Percentiles rank a stretch among this genome's conserved stretches.
Evolutionary conservation across 2,888 invertebrate species (phyloP).

Genomic region (Malthinus seriepunctatus): DNA sequence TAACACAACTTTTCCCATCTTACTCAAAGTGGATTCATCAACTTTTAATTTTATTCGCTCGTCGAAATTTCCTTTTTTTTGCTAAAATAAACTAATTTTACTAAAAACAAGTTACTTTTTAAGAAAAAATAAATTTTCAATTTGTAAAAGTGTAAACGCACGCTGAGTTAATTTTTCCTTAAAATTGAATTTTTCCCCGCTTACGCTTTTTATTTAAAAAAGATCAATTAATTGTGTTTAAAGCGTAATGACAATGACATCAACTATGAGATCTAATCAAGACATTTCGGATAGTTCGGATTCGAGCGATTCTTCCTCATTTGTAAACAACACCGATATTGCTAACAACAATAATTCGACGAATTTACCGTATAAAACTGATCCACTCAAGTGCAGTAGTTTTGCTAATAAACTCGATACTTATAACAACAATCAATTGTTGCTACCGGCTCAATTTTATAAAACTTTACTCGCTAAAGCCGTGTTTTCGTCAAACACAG

Average conservation of each 20-base stretch:
- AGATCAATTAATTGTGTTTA: not conserved
- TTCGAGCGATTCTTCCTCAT: slow-evolving; percentile 50
- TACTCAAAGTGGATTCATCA: too few species aligned
- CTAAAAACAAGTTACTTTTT: too few species aligned
- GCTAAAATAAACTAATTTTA: too few species aligned
- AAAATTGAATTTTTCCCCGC: not conserved
- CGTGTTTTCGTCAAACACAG: slow-evolving; percentile 59
- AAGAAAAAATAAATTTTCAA: too few species aligned
- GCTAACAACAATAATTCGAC: slow-evolving; percentile 18
- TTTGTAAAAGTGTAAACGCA: not conserved
- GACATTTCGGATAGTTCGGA: slow-evolving; percentile 51
- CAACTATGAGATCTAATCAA: slow-evolving; percentile 37
- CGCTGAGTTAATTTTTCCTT: not conserved
- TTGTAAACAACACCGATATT: slow-evolving; percentile 39
- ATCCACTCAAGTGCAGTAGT: slow-evolving; percentile 50
- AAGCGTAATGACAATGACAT: slow-evolving; percentile 13
- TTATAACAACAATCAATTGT: slow-evolving; percentile 54
- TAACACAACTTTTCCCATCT: not conserved
- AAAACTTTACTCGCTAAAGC: slow-evolving; percentile 77
- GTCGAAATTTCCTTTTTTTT: too few species aligned
- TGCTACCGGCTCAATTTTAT: slow-evolving; percentile 77
- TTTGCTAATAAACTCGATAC: slow-evolving; percentile 54
- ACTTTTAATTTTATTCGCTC: too few species aligned
- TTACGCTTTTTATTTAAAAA: not conserved
- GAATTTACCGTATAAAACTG: slow-evolving; percentile 35